Conservation (phyloP, 2,797 vertebrate species). For the Numenius phaeopus region DNA sequence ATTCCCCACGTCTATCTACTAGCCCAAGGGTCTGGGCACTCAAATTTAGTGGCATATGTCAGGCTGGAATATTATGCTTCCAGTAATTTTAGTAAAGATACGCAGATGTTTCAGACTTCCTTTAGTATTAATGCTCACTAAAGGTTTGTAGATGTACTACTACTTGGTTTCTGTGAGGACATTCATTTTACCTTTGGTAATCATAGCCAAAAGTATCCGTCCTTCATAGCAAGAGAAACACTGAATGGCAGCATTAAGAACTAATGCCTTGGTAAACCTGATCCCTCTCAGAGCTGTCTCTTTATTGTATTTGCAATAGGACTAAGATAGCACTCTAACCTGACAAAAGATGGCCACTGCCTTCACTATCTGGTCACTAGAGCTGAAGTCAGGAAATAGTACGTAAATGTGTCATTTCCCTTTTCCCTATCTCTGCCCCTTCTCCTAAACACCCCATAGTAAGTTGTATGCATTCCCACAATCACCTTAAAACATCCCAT, state of each 20-base stretch:
- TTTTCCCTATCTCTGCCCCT: not conserved
- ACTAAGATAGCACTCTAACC: not conserved
- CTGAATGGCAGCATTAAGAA: not conserved
- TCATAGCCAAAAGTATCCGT: not conserved
- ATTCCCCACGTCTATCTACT: no score
- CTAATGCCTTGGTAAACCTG: not conserved
- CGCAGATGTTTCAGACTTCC: not conserved
- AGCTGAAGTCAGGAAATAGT: not conserved
- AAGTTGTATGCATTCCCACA: not conserved
- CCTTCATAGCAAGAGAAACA: not conserved
- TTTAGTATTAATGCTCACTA: not conserved
- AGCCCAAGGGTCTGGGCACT: no score
- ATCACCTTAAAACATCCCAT: not conserved
- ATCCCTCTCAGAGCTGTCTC: not conserved
- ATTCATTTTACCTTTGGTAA: not conserved
- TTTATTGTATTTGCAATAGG: accelerated
- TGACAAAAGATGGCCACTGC: not conserved
- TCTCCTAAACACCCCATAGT: not conserved
- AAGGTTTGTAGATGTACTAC: not conserved
- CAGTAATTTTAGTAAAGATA: not conserved
- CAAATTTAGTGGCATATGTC: not conserved
- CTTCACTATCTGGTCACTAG: not conserved
- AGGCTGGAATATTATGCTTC: not conserved
- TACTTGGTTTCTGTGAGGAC: not conserved
- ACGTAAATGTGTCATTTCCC: not conserved